phyloP scores from a whole-genome alignment of 1,140 invertebrate species.

The Drosophila rhopaloa region DNA sequence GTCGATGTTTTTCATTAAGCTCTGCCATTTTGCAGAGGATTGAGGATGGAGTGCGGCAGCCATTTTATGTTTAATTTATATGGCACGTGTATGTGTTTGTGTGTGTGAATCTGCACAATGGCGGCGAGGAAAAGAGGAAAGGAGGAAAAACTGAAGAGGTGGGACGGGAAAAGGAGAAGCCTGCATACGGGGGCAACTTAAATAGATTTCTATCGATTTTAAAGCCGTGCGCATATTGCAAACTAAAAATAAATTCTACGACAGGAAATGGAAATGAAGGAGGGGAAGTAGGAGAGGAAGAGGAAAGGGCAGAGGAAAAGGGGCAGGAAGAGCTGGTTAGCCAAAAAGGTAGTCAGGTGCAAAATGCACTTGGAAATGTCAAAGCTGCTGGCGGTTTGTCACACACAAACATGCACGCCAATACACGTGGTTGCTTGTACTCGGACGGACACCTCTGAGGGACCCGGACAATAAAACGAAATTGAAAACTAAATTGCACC shows the following conservation, averaged over 20 bases:
- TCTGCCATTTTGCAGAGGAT: conserved; percentile 15
- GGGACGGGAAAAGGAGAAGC: conserved; percentile 12
- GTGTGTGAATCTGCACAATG: conserved; percentile 32
- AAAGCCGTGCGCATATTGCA: conserved; percentile 67
- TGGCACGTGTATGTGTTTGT: conserved; percentile 52
- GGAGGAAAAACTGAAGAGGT: conserved; percentile 14
- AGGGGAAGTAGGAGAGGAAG: neutral
- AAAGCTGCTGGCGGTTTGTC: conserved; percentile 71
- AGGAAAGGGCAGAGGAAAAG: neutral
- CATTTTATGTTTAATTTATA: conserved; percentile 80
- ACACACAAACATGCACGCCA: conserved; percentile 21
- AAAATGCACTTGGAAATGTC: conserved; percentile 79
- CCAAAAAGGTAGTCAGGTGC: conserved; percentile 61
- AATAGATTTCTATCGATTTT: conserved; percentile 83
- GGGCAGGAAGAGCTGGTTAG: conserved; percentile 40
- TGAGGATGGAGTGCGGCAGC: conserved; percentile 57
- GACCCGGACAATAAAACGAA: conserved; percentile 66
- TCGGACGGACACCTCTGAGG: conserved; percentile 11
- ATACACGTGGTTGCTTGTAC: conserved; percentile 14
- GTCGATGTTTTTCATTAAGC: conserved; percentile 67
- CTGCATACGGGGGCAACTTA: conserved; percentile 64
- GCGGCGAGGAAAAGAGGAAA: conserved; percentile 14
- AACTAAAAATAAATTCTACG: conserved; percentile 76
- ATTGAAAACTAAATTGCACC: conserved; percentile 78
- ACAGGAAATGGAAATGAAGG: conserved; percentile 49